Evolutionary conservation across 2,113 vertebrate species (phyloP).

Genomic region (Phalacrocorax pelagicus): DNA sequence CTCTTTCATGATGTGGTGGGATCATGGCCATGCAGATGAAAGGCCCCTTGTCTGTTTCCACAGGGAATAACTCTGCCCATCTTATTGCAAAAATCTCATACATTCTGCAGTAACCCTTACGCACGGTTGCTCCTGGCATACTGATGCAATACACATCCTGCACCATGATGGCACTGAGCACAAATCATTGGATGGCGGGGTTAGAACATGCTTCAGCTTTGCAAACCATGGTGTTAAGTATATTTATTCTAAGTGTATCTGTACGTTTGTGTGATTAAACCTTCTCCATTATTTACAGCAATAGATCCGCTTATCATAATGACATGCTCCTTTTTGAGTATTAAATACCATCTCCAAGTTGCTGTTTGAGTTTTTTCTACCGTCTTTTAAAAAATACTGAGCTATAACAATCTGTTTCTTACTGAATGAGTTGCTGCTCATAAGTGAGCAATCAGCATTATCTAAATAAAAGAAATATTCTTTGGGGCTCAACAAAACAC

Average conservation of each 20-base stretch:
- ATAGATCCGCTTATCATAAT: slow-evolving; percentile 13
- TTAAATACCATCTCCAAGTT: slow-evolving; percentile 40
- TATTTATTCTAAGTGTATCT: slow-evolving; percentile 53
- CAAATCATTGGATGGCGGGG: not conserved
- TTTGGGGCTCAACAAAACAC: slow-evolving; percentile 72
- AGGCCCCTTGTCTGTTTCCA: not conserved
- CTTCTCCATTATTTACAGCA: slow-evolving; percentile 56
- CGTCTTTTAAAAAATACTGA: slow-evolving; percentile 18
- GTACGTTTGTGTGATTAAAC: slow-evolving; percentile 36
- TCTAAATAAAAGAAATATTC: slow-evolving; percentile 79
- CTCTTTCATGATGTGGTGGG: not conserved
- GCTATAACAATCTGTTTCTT: slow-evolving; percentile 58
- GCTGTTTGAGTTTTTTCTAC: slow-evolving; percentile 6
- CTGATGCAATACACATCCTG: not conserved
- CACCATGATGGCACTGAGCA: not conserved
- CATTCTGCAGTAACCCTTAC: not conserved
- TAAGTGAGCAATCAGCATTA: slow-evolving; percentile 73
- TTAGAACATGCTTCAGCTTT: slow-evolving; percentile 18
- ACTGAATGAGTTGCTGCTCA: slow-evolving; percentile 56
- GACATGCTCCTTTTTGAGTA: slow-evolving; percentile 23
- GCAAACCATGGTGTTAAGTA: slow-evolving; percentile 40
- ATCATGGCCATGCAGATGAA: not conserved
- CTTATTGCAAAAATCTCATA: not conserved
- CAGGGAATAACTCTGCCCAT: not conserved
- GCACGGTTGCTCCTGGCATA: not conserved